Evolutionary conservation across 1,140 invertebrate genomes (phyloP), one percentile per base, ranked within the genome.

Genomic region (Calycopis cecrops): DNA sequence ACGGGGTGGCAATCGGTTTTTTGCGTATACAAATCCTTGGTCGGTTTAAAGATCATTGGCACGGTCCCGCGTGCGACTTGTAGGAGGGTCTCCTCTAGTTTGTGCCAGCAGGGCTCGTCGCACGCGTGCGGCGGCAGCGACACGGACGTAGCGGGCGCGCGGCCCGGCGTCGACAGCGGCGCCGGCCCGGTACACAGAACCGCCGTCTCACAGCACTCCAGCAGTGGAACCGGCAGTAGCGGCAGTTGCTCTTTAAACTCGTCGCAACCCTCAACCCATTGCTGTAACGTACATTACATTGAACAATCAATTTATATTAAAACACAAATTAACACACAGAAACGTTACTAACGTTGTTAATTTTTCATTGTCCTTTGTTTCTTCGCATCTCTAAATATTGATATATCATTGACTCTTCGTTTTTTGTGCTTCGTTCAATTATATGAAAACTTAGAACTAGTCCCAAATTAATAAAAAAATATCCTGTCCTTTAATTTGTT

Each of bases 51-150:
- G 51, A 94, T 90, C 87, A 95, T 91, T 3, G 94, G 92, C 12
- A 91, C 81, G n/a, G 88, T 87, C 28, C 92, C 91, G 55, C 91
- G 90, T 2, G 92, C 92, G 60, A 94, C 92, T 37, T 91, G 89
- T 1, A 96, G 89, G 4, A 96, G 70, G 73, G 93, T 90, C 80
- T 97, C 93, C 82, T 97, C 96, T 33, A 97, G 89, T 71, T 92
- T 92, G 53, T 87, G 84, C 94, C 94, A 94, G 67, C 85, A 88
- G 55, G 84, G 79, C 33, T 85, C 74, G 3, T 71, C 62, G 18
- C 28, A 9, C 17, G 60, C 48, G 9, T 49, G 63, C 12, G 69
- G 63, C 9, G 87, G 68, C 10, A 65, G 53, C 12, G 66, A 53
- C 0, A 65, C 38, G 9, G 87, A 87, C 18, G 81, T 67, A 35